Conservation (phyloP, 2,797 vertebrate species). For the Argentina silus region DNA sequence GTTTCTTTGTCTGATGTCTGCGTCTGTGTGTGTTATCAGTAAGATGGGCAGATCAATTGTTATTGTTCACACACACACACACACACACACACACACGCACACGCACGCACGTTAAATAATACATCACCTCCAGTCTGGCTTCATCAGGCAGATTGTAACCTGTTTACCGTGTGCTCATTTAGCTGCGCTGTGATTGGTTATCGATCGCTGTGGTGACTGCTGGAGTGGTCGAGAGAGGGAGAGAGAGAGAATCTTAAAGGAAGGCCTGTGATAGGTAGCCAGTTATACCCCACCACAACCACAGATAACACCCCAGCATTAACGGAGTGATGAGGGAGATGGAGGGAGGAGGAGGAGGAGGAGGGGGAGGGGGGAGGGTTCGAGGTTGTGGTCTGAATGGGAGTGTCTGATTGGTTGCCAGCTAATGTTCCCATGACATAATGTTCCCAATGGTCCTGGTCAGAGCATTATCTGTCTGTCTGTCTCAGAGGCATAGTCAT, state of each 20-base stretch:
- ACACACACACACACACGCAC: constrained; percentile 17
- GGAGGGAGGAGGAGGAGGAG: neutral
- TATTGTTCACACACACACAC: neutral
- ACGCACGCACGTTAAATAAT: constrained; percentile 57
- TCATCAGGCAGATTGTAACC: constrained; percentile 44
- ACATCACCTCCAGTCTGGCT: constrained; percentile 58
- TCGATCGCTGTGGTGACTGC: constrained; percentile 45
- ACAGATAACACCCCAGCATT: neutral
- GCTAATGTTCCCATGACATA: too few species aligned
- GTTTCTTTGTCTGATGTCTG: neutral
- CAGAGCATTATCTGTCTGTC: too few species aligned
- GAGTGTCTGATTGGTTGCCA: neutral
- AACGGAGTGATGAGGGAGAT: neutral
- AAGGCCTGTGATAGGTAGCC: neutral
- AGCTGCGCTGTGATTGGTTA: constrained; percentile 29
- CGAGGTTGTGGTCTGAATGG: too few species aligned
- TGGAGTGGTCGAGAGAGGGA: neutral
- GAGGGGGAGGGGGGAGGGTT: neutral
- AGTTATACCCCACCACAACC: too few species aligned
- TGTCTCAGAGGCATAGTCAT: too few species aligned
- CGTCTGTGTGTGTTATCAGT: neutral
- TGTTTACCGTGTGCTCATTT: constrained; percentile 42
- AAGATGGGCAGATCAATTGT: neutral
- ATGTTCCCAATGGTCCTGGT: too few species aligned
- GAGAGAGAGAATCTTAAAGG: neutral